Evolutionary conservation across 2,113 vertebrate species (phyloP), one percentile per base, ranked within the genome.

Genomic region (Apaloderma vittatum): DNA sequence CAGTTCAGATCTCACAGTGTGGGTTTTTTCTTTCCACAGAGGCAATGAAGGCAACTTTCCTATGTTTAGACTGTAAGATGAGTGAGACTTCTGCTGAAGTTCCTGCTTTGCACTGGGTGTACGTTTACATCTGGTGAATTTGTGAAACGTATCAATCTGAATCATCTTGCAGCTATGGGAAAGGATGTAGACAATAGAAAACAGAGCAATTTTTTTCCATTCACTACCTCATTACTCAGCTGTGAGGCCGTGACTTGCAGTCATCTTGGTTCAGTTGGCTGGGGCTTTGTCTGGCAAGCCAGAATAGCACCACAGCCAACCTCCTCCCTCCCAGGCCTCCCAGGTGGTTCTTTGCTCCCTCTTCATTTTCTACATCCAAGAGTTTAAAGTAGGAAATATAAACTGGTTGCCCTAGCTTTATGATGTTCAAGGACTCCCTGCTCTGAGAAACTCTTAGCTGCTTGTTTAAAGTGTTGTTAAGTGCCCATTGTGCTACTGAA

Each of bases 401-500:
- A 83, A 80, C 51, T 71, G n/a, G 5, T 86, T 92, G 59, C 48
- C 23, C 32, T 77, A 36, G 36, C 71, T 93, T 91, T 86, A 32
- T 70, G 80, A 66, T 79, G 18, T 74, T 91, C 71, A 86, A 95
- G 90, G 84, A 83, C 84, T 94, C 78, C 78, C 82, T 83, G 71
- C 71, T 88, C 81, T 46, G 85, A 85, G 48, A 92, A 96, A 86
- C 51, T 71, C 65, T 84, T 37, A 87, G 54, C 71, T 83, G 54
- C 90, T 88, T 90, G 54, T 85, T 86, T 79, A 73, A 93, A 68
- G 59, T 3, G 1, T 75, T 80, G 55, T 93, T 86, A 90, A 95
- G 93, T 54, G 78, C 66, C 66, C 58, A 49, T 46, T 88, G 58
- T 94, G 71, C 73, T 70, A 23, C 40, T 2, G 2, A 24, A 88